Base-by-base conservation (phyloP, 2,113 vertebrate species). In the Gymnorhina tibicen region DNA sequence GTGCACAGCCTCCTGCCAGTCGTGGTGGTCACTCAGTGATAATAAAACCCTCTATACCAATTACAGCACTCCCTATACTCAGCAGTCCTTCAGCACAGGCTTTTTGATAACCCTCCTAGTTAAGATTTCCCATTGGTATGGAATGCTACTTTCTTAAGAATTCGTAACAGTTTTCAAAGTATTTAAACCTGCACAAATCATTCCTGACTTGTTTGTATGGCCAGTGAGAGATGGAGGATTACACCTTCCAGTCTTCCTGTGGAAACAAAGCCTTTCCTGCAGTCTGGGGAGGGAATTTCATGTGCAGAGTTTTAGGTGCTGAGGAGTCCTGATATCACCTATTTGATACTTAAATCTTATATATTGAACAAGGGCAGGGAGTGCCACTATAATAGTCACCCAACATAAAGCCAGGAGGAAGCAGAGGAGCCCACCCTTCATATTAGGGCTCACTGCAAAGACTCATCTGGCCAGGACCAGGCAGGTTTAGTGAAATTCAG, bases 21-120 rank as follows among this genome's bases (percentile, higher is more conserved):
- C 0, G 0, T 6, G 3, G 11, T 37, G 30, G 21, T 19, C 24
- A 52, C 24, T n/a, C 16, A 4, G 42, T 5, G 26, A 14, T 10
- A n/a, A 76, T n/a, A 20, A 39, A 85, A 37, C 16, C 12, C 62
- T 58, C 58, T 69, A 10, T 13, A 69, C 5, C 28, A 46, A n/a
- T 60, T 84, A 47, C 35, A 75, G 19, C 44, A 46, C 35, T 78
- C 67, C 39, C 24, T 33, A 3, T 23, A 16, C n/a, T 17, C 27
- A 6, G 16, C 30, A 27, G 32, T 58, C 30, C 49, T 66, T 74
- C 60, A 62, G 66, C 15, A 44, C 8, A 27, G 13, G 7, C 15
- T 58, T 50, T 75, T 59, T 59, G 26, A 26, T 10, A 53, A 75
- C 20, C 19, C 59, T 53, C 42, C 41, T 18, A 74, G 13, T 1